These are phyloP conservation scores for Etheostoma cragini DNA, from an alignment of 2,113 vertebrate species.

Conservation along the genomic window DNA sequence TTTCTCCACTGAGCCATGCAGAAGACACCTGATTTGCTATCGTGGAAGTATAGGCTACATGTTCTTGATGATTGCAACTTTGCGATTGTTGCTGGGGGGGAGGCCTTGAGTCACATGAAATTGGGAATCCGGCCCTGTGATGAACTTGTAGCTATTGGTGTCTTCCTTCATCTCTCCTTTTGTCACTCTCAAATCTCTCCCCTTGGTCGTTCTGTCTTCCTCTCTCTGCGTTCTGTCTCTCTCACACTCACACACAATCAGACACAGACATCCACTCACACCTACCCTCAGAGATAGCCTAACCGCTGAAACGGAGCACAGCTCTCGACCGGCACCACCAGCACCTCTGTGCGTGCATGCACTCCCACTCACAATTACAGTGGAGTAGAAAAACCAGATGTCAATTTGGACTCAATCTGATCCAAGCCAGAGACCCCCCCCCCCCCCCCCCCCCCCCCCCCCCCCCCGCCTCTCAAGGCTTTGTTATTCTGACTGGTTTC, in stretches of 20 bases:
- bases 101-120: no score
- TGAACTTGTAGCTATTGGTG: not conserved
- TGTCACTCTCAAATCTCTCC: not conserved
- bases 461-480: slow-evolving; percentile 27
- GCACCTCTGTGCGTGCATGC: slow-evolving; percentile 19
- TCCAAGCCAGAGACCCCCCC: slow-evolving; percentile 42
- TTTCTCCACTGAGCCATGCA: no score
- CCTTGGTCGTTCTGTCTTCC: slow-evolving; percentile 13
- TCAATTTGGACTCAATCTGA: slow-evolving; percentile 57
- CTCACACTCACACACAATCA: slow-evolving; percentile 44
- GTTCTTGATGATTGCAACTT: no score
- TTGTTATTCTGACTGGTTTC: slow-evolving; percentile 65
- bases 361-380: slow-evolving; percentile 66
- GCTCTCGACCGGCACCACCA: slow-evolving; percentile 1
- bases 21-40: no score
- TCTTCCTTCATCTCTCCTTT: slow-evolving; percentile 11
- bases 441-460: no score
- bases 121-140: no score
- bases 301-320: slow-evolving; percentile 1
- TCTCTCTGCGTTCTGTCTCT: slow-evolving; percentile 55
- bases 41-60: no score
- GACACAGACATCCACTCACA: slow-evolving; percentile 49
- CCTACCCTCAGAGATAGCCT: slow-evolving; percentile 21
- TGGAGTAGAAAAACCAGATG: slow-evolving; percentile 76
- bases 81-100: no score